Evolutionary conservation across 1,140 invertebrate genomes (phyloP).

Genomic region (Chymomyza costata): DNA sequence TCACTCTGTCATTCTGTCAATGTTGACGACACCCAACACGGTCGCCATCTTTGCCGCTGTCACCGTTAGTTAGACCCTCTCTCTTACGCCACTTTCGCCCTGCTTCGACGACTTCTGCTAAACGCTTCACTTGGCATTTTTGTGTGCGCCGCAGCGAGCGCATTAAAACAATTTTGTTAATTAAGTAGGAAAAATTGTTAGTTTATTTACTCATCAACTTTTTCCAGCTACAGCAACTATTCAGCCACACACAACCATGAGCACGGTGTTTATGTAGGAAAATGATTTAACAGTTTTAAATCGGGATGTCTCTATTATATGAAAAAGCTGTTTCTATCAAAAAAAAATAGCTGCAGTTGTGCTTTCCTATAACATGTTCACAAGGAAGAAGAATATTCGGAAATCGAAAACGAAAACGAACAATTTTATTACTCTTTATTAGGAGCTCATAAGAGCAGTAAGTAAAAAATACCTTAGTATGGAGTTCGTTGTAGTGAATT

Average conservation of each 20-base stretch:
- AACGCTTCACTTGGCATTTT: slow-evolving; percentile 51
- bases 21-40: slow-evolving; percentile 50
- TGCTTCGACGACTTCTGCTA: slow-evolving; percentile 20
- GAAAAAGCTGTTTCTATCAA: too few relatives aligned
- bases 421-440: too few relatives aligned
- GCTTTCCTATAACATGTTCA: too few relatives aligned
- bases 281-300: not conserved
- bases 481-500: too few relatives aligned
- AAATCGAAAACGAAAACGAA: too few relatives aligned
- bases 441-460: too few relatives aligned
- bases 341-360: too few relatives aligned
- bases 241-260: slow-evolving; percentile 28
- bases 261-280: not conserved
- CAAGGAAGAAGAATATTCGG: too few relatives aligned
- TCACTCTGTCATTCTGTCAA: slow-evolving; percentile 42
- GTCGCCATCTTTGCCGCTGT: too few relatives aligned
- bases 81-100: not conserved
- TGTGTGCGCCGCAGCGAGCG: slow-evolving; percentile 17
- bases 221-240: slow-evolving; percentile 47
- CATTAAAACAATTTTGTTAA: slow-evolving; percentile 74
- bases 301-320: too few relatives aligned
- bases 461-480: too few relatives aligned
- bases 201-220: slow-evolving; percentile 71
- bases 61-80: too few relatives aligned
- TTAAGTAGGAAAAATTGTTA: slow-evolving; percentile 73